A percentile compares a stretch with the other conserved stretches of the same genome.
Evolutionary conservation across 2,888 invertebrate genomes (phyloP).

Genomic region (Drosophila parthenogenetica): DNA sequence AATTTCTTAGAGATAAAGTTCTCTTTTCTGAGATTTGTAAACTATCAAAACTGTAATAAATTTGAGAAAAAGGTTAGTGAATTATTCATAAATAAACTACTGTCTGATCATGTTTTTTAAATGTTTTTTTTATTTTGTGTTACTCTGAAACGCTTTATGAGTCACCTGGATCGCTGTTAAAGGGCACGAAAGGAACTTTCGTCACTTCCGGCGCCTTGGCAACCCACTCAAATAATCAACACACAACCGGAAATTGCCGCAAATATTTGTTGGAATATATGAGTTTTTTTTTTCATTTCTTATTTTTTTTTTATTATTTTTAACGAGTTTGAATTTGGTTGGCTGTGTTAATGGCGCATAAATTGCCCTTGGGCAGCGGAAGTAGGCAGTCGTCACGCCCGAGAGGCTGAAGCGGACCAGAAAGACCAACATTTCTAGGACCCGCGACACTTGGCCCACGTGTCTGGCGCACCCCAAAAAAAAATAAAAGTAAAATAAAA

Average conservation of each 20-base stretch:
- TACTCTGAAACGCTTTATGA: constrained; percentile 3
- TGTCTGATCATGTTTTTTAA: no score
- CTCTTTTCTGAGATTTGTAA: no score
- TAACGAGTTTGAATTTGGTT: constrained; percentile 62
- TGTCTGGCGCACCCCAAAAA: constrained; percentile 66
- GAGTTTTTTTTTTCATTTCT: constrained; percentile 3
- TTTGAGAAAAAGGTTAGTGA: no score
- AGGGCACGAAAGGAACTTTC: constrained; percentile 4
- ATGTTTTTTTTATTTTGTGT: no score
- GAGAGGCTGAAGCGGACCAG: constrained; percentile 67
- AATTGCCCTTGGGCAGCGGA: constrained; percentile 67
- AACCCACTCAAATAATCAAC: constrained; percentile 24
- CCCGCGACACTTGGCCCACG: constrained; percentile 50
- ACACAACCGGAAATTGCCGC: constrained; percentile 23
- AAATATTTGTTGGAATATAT: constrained; percentile 32
- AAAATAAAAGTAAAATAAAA: constrained; percentile 29
- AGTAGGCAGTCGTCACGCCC: constrained; percentile 82
- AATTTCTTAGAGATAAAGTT: no score
- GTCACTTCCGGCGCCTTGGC: constrained; percentile 36
- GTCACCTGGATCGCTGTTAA: neutral
- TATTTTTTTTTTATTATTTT: constrained; percentile 14
- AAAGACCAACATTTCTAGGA: constrained; percentile 19
- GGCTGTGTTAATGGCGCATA: constrained; percentile 67
- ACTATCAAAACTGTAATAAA: no score
- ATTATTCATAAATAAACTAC: no score